Evolutionary conservation across 2,888 invertebrate species (phyloP).

Genomic region (Monochamus alternatus): DNA sequence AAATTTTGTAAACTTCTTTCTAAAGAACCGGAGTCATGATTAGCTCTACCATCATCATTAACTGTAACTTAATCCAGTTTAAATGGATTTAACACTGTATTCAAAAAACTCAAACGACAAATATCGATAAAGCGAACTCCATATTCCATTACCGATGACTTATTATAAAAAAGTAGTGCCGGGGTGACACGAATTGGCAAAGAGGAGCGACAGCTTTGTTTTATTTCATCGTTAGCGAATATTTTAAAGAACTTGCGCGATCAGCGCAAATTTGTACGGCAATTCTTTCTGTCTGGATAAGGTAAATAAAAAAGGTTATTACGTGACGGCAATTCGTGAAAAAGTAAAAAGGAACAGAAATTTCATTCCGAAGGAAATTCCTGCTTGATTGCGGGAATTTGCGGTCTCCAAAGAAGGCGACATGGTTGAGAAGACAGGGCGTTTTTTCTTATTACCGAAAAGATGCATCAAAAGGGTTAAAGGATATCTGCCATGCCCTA

Average conservation of each 20-base stretch:
- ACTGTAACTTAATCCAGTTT: no score
- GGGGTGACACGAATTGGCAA: neutral
- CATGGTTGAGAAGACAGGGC: no score
- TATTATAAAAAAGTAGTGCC: neutral
- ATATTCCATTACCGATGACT: neutral
- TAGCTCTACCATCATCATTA: no score
- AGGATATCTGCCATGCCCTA: no score
- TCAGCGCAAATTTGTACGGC: neutral
- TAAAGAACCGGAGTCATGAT: no score
- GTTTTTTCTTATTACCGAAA: no score
- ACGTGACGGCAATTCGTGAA: neutral
- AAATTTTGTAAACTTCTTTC: no score
- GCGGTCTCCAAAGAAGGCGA: neutral
- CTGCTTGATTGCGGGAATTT: neutral
- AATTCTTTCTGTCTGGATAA: neutral
- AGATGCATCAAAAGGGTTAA: no score
- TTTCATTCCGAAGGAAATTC: neutral
- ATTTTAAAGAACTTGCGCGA: neutral
- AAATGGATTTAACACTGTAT: no score
- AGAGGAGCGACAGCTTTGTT: neutral
- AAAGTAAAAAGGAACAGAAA: neutral
- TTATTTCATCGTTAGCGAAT: neutral
- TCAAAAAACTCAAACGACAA: neutral
- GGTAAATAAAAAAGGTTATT: conserved; percentile 8
- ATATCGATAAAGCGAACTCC: neutral